Evolutionary conservation across 2,888 invertebrate species (phyloP).

Genomic region (Fragum fragum): DNA sequence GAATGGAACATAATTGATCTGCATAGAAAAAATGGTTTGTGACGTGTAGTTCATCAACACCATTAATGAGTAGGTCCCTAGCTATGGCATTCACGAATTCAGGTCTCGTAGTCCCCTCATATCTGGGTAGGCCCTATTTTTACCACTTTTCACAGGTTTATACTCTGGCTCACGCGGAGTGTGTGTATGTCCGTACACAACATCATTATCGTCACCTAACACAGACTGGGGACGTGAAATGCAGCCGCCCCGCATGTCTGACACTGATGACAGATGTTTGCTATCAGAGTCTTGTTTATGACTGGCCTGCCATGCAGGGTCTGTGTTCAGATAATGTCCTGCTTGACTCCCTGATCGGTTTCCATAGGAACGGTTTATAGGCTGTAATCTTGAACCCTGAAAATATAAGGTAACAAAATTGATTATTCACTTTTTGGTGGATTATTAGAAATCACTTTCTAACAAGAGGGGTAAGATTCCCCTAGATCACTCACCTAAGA

Average conservation of each 20-base stretch:
- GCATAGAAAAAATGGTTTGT: no score
- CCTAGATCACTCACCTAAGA: no score
- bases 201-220: slow-evolving; percentile 66
- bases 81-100: slow-evolving; percentile 28
- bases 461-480: no score
- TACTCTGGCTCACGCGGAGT: slow-evolving; percentile 71
- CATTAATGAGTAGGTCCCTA: not conserved
- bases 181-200: slow-evolving; percentile 61
- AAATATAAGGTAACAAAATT: slow-evolving; percentile 23
- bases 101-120: slow-evolving; percentile 43
- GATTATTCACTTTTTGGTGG: no score
- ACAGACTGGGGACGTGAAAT: slow-evolving; percentile 73
- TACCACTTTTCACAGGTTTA: slow-evolving; percentile 69
- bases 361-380: slow-evolving; percentile 67
- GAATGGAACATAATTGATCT: no score
- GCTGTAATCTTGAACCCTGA: slow-evolving; percentile 73
- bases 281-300: slow-evolving; percentile 67
- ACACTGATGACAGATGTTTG: slow-evolving; percentile 56
- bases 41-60: no score
- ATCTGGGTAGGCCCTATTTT: slow-evolving; percentile 58
- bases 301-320: slow-evolving; percentile 67
- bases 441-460: no score
- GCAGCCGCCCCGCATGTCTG: slow-evolving; percentile 70
- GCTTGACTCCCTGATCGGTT: slow-evolving; percentile 62
- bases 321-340: slow-evolving; percentile 61